phyloP scores from a whole-genome alignment of 2,888 invertebrate species.

The Nomada ruficornis region DNA sequence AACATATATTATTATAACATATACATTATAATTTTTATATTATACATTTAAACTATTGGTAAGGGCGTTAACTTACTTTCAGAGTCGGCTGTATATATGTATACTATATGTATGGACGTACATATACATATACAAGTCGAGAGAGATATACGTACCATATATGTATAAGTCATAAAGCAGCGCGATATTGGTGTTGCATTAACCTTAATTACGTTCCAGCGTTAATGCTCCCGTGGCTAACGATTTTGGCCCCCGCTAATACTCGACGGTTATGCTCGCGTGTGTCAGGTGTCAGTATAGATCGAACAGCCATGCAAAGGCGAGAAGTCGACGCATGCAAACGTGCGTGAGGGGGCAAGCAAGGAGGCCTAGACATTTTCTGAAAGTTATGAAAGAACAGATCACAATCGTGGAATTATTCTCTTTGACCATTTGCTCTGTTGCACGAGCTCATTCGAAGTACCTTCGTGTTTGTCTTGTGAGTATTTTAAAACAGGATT shows the following conservation, averaged over 20 bases:
- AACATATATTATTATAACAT: too few species aligned
- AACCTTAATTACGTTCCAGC: constrained; percentile 61
- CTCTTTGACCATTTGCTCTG: too few species aligned
- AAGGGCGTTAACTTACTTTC: too few species aligned
- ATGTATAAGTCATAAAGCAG: constrained; percentile 50
- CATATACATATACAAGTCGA: not conserved
- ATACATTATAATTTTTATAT: too few species aligned
- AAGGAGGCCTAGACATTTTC: not conserved
- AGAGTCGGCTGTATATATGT: too few species aligned
- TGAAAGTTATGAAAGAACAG: not conserved
- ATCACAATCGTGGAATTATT: not conserved
- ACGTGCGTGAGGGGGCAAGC: constrained; percentile 15
- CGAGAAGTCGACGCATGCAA: not conserved
- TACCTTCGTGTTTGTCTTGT: too few species aligned
- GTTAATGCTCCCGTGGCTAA: constrained; percentile 49
- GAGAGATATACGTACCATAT: not conserved
- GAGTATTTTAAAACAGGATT: too few species aligned
- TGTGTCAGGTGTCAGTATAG: constrained; percentile 49
- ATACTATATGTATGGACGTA: too few species aligned
- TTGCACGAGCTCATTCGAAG: too few species aligned
- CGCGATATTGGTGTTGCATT: constrained; percentile 50
- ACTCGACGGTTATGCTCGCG: constrained; percentile 25
- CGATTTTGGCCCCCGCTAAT: constrained; percentile 44
- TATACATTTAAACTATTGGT: too few species aligned
- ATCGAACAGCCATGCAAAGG: constrained; percentile 32